Percentiles rank a stretch among this genome's conserved stretches.
These are phyloP conservation scores for Nesogale talazaci DNA, from an alignment of 2,113 vertebrate genomes.

Conservation along the genomic window DNA sequence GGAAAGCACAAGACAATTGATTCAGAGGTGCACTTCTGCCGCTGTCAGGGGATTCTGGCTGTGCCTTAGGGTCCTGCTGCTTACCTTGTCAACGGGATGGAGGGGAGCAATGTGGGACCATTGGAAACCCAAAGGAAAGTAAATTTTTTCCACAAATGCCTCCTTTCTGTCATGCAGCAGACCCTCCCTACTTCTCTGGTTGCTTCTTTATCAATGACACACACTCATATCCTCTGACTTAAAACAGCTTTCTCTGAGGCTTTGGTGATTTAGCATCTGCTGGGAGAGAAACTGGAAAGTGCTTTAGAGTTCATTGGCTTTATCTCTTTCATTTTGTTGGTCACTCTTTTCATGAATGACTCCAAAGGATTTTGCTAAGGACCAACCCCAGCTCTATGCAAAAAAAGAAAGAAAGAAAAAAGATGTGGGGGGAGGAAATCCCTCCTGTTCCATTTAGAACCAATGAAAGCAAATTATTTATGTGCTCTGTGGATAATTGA, in stretches of 20 bases:
- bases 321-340: not conserved
- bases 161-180: constrained; percentile 41
- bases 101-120: not conserved
- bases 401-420: no score
- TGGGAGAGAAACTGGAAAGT: not conserved
- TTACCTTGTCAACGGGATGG: not conserved
- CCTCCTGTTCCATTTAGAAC: not conserved
- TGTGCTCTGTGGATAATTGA: not conserved
- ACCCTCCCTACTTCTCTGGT: not conserved
- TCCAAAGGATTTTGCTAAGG: not conserved
- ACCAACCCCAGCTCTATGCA: not conserved
- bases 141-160: not conserved
- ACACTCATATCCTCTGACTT: not conserved
- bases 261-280: not conserved
- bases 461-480: not conserved
- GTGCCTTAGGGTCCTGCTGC: not conserved
- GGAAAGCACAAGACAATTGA: constrained; percentile 26
- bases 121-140: constrained; percentile 48
- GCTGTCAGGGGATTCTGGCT: not conserved
- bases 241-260: not conserved
- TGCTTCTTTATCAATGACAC: constrained; percentile 44
- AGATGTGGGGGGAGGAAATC: not conserved
- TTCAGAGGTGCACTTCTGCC: not conserved
- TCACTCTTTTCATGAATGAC: not conserved
- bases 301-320: not conserved